Conservation (phyloP, 2,797 vertebrate species). For the Crax fasciolata region DNA sequence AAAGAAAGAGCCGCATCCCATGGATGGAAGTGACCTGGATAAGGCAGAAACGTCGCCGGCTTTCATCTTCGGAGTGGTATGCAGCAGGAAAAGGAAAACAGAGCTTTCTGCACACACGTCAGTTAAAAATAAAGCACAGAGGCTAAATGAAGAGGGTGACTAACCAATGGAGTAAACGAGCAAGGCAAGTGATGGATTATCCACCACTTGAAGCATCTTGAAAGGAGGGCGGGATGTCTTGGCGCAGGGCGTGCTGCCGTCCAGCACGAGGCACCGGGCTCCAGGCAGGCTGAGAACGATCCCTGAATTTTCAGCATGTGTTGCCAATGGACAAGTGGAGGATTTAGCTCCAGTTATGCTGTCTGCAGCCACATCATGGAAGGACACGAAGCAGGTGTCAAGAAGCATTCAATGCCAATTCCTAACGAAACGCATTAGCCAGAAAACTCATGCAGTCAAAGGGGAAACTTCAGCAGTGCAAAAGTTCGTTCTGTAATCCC, state of each 20-base stretch:
- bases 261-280: not conserved
- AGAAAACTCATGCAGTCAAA: not conserved
- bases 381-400: not conserved
- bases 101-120: not conserved
- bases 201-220: slow-evolving; percentile 36
- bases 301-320: not conserved
- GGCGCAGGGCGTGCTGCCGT: not conserved
- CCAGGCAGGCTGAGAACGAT: not conserved
- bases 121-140: slow-evolving; percentile 22
- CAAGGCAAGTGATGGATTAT: slow-evolving; percentile 36
- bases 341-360: not conserved
- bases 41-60: not conserved
- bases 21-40: not conserved
- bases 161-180: not conserved
- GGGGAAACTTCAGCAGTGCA: not conserved
- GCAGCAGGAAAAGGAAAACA: slow-evolving; percentile 13
- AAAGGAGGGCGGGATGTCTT: not conserved
- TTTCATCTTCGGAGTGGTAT: not conserved
- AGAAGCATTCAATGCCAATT: not conserved
- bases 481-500: not conserved
- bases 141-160: slow-evolving; percentile 12
- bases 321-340: not conserved
- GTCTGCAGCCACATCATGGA: accelerated
- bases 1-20: not conserved
- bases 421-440: not conserved